Evolutionary conservation across 2,888 invertebrate species (phyloP), one percentile per base, ranked within the genome.

Genomic region (Kryphioiulus occultus): DNA sequence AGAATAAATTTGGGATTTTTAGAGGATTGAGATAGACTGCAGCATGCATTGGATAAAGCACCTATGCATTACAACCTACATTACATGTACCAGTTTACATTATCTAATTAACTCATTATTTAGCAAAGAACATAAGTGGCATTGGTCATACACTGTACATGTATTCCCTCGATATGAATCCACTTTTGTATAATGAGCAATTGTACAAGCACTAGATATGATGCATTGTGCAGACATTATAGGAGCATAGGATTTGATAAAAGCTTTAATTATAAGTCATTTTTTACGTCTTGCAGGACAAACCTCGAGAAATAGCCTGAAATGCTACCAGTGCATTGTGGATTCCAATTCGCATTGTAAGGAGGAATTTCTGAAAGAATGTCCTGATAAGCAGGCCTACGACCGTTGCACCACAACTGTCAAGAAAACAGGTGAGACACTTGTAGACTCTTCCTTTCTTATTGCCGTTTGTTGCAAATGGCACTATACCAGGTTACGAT

Each of bases 351-450:
- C 35, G 7, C 87, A 82, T 39, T 87, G 87, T 22, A 42, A 15
- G 3, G 88, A 88, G 26, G 86, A 88, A 1, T 89, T 89, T 17
- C 89, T 89, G 19, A 89, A 89, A 86, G 88, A 86, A 22, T 90
- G 90, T 82, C 89, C 90, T 0, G 89, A 89, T 85, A 88, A 89
- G 35, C 89, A 88, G 84, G 90, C 90, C 5, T 89, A 89, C 17
- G 90, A 90, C 86, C 86, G 89, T 87, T 90, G 90, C 87, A 88
- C 89, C 17, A 90, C 90, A 22, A 88, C 85, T 30, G 87, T 89
- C 53, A 89, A 88, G 83, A 89, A 88, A 89, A 89, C 88, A 82
- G 87, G 90, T 89, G 88, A 88, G 88, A 12, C 15, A 3, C 7
- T 10, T 10, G 35, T 4, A n/a, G n/a, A n/a, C n/a, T n/a, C n/a